Evolutionary conservation across 1,140 invertebrate genomes (phyloP).

Genomic region (Eubasilissa regina): DNA sequence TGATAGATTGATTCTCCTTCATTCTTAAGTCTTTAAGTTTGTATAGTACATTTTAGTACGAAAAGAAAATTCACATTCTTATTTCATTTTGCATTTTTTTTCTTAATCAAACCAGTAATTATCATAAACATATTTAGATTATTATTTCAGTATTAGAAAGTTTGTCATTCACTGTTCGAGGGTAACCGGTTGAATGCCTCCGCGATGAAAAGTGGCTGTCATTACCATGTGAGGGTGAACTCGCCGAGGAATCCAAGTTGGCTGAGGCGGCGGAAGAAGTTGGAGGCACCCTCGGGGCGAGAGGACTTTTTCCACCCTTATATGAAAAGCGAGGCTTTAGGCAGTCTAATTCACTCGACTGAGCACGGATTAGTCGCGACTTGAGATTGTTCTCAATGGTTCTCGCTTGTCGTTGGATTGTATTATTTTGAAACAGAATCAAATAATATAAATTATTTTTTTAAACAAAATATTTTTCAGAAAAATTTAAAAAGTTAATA

Average conservation of each 20-base stretch:
- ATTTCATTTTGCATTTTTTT: too few species aligned
- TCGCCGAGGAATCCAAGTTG: slow-evolving; percentile 12
- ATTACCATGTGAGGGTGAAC: slow-evolving; percentile 40
- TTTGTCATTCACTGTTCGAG: slow-evolving; percentile 14
- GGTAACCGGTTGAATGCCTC: slow-evolving; percentile 42
- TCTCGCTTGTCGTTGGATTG: neutral
- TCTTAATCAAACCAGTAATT: too few species aligned
- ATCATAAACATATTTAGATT: neutral
- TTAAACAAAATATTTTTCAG: too few species aligned
- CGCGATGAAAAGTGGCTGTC: slow-evolving; percentile 47
- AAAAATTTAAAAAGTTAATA: neutral
- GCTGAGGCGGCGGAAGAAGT: slow-evolving; percentile 14
- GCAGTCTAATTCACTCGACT: slow-evolving; percentile 30
- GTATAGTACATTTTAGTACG: too few species aligned
- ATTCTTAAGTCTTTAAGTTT: too few species aligned
- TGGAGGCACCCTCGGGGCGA: slow-evolving; percentile 8
- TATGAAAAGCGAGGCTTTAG: slow-evolving; percentile 29
- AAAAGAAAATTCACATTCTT: too few species aligned
- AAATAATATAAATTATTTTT: too few species aligned
- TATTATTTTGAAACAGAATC: too few species aligned
- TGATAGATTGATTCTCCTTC: too few species aligned
- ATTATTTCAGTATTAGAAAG: neutral
- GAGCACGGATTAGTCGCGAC: slow-evolving; percentile 20
- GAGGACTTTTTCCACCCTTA: slow-evolving; percentile 30
- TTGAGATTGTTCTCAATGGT: slow-evolving; percentile 23